Evolutionary conservation across 2,113 vertebrate species (phyloP), one percentile per base, ranked within the genome.

Genomic region (Pygoscelis adeliae): DNA sequence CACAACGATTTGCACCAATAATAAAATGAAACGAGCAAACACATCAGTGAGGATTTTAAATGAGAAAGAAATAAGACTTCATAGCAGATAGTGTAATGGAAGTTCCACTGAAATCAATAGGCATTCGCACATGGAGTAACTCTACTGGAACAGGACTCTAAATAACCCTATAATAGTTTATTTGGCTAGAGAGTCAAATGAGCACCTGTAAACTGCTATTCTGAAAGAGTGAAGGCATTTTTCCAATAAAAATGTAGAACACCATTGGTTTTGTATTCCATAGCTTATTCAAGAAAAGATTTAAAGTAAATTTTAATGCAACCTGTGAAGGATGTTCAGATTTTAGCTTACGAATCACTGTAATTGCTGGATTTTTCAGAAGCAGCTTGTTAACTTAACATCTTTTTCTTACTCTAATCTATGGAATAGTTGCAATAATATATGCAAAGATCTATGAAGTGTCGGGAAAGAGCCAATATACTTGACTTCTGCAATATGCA

Each of bases 31-130:
- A 79, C 34, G 55, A 82, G 49, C 82, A 90, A 85, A 76, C 47
- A 56, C 25, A 70, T 40, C 38, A 49, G 42, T 58, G 67, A 67
- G 42, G 70, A 42, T 84, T 93, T 91, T 8, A 88, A 95, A 89
- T 89, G 94, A 70, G 83, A 89, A 96, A 83, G 52, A 74, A 95
- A 85, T 86, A 88, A 91, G 86, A 65, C 18, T 86, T 91, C 55
- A 63, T 19, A 49, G 53, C 56, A 80, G 61, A 76, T 13, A 55
- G 44, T 27, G 42, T 87, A 83, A 58, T 80, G 12, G 36, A 65
- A 87, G 63, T 84, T 67, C 25, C 29, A 56, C 65, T 77, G 83
- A 65, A 96, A 96, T 96, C 94, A 84, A 91, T 94, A 87, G 66
- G 49, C 61, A 16, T 73, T 94, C 4, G 0, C 83, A 80, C 36